A percentile compares a stretch with the other conserved stretches of the same genome.
Evolutionary conservation across 2,797 vertebrate genomes (phyloP).

Genomic region (Vipera latastei): DNA sequence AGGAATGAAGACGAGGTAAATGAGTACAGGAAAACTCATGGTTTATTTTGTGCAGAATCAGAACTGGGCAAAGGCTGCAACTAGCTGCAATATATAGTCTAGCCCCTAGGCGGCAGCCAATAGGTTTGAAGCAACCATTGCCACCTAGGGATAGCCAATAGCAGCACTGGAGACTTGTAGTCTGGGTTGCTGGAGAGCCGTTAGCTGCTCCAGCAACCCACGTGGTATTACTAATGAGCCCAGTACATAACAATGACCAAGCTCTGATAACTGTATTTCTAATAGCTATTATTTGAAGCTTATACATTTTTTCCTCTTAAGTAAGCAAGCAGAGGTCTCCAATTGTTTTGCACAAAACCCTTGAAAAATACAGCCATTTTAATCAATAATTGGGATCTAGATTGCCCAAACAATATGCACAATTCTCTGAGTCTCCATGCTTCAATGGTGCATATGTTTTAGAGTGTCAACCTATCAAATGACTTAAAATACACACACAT

Average conservation of each 20-base stretch:
- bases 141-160: too few species aligned
- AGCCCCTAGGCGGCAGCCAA: too few species aligned
- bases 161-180: too few species aligned
- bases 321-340: neutral
- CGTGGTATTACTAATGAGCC: too few species aligned
- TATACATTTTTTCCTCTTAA: neutral
- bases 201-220: too few species aligned
- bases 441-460: neutral
- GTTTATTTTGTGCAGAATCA: too few species aligned
- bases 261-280: neutral
- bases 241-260: neutral
- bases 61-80: too few species aligned
- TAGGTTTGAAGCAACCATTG: too few species aligned
- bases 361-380: neutral
- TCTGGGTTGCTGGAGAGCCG: too few species aligned
- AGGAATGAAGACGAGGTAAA: too few species aligned
- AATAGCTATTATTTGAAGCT: neutral
- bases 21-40: too few species aligned
- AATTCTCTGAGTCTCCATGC: neutral
- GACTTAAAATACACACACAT: neutral
- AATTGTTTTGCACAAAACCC: neutral
- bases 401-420: rapidly evolving
- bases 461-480: neutral
- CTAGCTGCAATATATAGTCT: too few species aligned
- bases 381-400: neutral